Evolutionary conservation across 2,113 vertebrate genomes (phyloP).

Genomic region (Rhea americana): DNA sequence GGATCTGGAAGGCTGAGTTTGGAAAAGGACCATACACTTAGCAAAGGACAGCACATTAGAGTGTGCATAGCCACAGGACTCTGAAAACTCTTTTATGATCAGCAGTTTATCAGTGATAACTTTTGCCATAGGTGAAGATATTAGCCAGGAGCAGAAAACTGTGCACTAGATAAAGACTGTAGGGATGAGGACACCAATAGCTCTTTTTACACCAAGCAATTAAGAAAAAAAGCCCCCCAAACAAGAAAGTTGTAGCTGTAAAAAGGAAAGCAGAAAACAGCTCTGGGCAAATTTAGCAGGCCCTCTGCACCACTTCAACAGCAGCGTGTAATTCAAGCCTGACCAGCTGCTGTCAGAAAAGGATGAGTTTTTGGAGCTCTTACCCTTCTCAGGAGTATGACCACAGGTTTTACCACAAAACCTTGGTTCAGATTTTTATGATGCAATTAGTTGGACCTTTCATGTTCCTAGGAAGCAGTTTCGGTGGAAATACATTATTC

Average conservation of each 20-base stretch:
- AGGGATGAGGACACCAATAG: neutral
- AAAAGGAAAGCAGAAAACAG: neutral
- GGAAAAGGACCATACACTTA: neutral
- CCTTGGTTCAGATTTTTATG: neutral
- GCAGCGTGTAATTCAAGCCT: neutral
- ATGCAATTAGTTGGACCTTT: neutral
- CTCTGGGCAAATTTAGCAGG: neutral
- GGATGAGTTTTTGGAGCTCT: neutral
- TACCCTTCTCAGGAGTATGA: neutral
- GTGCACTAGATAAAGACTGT: neutral
- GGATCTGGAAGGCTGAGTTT: neutral
- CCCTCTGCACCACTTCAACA: neutral
- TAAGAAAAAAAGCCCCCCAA: too few relatives aligned
- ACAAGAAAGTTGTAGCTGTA: neutral
- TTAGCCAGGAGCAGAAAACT: neutral
- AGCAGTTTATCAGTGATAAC: neutral
- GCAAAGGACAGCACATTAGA: neutral
- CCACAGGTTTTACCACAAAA: neutral
- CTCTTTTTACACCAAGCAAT: neutral
- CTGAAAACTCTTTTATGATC: neutral
- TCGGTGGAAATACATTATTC: neutral
- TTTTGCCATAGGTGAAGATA: neutral
- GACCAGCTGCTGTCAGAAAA: neutral
- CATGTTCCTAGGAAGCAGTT: neutral
- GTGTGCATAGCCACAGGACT: neutral